These are phyloP conservation scores for Triplophysa yarkandensis DNA, from an alignment of 2,797 vertebrate genomes.

Conservation along the genomic window DNA sequence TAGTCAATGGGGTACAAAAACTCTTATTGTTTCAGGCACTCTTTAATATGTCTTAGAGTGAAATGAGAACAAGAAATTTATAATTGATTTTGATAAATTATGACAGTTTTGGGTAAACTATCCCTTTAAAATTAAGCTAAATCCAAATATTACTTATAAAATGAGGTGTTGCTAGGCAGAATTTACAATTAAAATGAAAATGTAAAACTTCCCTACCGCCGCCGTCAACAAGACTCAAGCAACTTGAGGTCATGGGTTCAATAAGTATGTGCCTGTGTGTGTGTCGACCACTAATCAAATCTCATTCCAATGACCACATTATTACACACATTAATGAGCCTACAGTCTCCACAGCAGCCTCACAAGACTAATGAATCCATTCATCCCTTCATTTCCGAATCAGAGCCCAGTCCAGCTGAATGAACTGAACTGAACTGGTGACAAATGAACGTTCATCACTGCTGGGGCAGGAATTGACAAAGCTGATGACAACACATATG, in stretches of 20 bases:
- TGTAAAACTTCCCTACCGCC: not conserved
- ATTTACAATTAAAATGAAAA: not conserved
- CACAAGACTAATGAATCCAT: constrained; percentile 3
- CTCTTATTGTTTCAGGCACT: too few relatives aligned
- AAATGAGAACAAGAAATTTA: too few relatives aligned
- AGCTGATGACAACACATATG: not conserved
- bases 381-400: constrained; percentile 7
- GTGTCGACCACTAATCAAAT: constrained; percentile 1
- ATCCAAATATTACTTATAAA: too few relatives aligned
- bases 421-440: constrained; percentile 18
- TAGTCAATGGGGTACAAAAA: too few relatives aligned
- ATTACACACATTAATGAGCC: constrained; percentile 6
- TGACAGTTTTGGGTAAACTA: too few relatives aligned
- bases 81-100: too few relatives aligned
- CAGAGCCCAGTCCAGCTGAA: constrained; percentile 1
- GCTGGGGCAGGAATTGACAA: not conserved
- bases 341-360: not conserved
- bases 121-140: too few relatives aligned
- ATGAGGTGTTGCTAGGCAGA: not conserved
- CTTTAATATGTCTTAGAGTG: too few relatives aligned
- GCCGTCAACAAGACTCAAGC: not conserved
- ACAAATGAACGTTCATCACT: constrained; percentile 13
- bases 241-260: constrained; percentile 14
- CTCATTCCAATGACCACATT: not conserved
- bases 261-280: not conserved